A percentile compares a stretch with the other conserved stretches of the same genome.
Evolutionary conservation across 2,888 invertebrate species (phyloP).

Genomic region (Euclidia mi): DNA sequence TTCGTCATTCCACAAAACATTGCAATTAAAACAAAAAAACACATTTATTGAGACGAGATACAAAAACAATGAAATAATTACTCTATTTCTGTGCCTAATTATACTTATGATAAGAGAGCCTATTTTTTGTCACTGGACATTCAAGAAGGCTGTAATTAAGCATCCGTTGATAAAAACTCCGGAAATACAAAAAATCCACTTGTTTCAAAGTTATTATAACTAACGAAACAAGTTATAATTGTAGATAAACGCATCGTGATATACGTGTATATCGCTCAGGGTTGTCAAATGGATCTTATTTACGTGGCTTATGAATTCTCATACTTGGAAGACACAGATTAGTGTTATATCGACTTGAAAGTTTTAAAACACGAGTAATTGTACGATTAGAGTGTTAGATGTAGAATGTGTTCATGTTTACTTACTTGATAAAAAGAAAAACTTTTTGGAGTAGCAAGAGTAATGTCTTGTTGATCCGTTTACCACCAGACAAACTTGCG

Average conservation of each 20-base stretch:
- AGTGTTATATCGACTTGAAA: too few species aligned
- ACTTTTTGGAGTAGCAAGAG: too few species aligned
- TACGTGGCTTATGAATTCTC: not conserved
- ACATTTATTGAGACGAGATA: not conserved
- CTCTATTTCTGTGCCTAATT: slow-evolving; percentile 33
- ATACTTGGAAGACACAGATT: not conserved
- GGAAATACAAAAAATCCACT: slow-evolving; percentile 53
- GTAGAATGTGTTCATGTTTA: too few species aligned
- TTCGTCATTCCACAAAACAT: not conserved
- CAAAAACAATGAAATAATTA: slow-evolving; percentile 14
- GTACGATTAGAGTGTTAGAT: too few species aligned
- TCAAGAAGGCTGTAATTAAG: slow-evolving; percentile 40
- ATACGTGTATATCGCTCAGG: slow-evolving; percentile 33
- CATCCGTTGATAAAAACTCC: slow-evolving; percentile 40
- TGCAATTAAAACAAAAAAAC: slow-evolving; percentile 1
- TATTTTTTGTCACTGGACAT: slow-evolving; percentile 33
- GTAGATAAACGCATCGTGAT: slow-evolving; percentile 56
- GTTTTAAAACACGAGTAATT: too few species aligned
- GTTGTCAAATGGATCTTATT: slow-evolving; percentile 11
- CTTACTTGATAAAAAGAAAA: too few species aligned
- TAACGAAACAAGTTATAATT: slow-evolving; percentile 58
- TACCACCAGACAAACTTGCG: too few species aligned
- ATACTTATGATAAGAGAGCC: slow-evolving; percentile 16
- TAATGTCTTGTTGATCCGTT: too few species aligned
- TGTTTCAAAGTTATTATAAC: slow-evolving; percentile 44